A percentile compares a stretch with the other conserved stretches of the same genome.
These are phyloP conservation scores for Mythimna loreyi DNA, from an alignment of 2,888 invertebrate genomes.

Conservation along the genomic window DNA sequence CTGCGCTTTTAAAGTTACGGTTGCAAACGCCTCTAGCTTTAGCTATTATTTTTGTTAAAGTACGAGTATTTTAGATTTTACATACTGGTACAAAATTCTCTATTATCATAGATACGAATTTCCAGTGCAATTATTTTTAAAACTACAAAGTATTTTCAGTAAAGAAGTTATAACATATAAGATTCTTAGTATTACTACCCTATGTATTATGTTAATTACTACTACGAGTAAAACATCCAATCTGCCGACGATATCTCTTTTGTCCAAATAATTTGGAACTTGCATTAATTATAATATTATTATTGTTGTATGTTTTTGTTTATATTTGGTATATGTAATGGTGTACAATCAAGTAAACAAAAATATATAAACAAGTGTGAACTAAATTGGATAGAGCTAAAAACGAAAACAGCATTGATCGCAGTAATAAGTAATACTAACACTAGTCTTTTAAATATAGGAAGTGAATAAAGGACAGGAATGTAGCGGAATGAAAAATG, in stretches of 20 bases:
- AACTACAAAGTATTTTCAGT: not conserved
- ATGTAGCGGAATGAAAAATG: too few relatives aligned
- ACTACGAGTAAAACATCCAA: too few relatives aligned
- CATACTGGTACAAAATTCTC: slow-evolving; percentile 2
- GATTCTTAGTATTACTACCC: not conserved
- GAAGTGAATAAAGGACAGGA: too few relatives aligned
- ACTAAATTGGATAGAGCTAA: too few relatives aligned
- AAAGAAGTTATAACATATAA: not conserved
- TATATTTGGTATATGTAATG: too few relatives aligned
- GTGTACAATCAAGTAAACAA: too few relatives aligned
- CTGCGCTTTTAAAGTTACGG: slow-evolving; percentile 43
- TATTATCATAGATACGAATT: slow-evolving; percentile 10
- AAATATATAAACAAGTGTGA: too few relatives aligned
- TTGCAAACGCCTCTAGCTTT: not conserved
- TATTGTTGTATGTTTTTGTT: too few relatives aligned
- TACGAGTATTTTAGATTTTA: slow-evolving; percentile 38
- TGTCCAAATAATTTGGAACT: not conserved
- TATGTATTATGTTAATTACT: not conserved
- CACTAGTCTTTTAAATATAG: too few relatives aligned
- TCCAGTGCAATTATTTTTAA: slow-evolving; percentile 7
- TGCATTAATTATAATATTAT: not conserved
- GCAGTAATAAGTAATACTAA: too few relatives aligned
- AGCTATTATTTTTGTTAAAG: slow-evolving; percentile 22
- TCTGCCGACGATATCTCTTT: not conserved
- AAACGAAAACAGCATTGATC: too few relatives aligned